Conservation (phyloP, 2,113 vertebrate genomes). For the Neotragus moschatus region DNA sequence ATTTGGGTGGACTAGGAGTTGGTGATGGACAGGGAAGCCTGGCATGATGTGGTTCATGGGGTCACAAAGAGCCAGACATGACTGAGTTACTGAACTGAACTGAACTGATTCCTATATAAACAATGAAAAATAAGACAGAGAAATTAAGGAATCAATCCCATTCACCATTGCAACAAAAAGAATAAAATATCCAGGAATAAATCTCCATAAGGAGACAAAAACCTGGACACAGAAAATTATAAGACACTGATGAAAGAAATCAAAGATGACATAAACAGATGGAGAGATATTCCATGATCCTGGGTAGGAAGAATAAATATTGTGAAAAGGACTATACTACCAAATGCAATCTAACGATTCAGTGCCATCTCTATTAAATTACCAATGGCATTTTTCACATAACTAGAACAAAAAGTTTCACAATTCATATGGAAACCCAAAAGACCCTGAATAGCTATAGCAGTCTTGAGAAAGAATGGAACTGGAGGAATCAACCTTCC, state of each 20-base stretch:
- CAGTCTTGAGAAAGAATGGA: not conserved
- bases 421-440: not conserved
- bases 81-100: too few relatives aligned
- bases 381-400: not conserved
- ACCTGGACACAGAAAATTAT: not conserved
- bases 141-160: not conserved
- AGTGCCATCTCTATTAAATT: not conserved
- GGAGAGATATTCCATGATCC: not conserved
- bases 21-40: too few relatives aligned
- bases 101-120: not conserved
- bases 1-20: too few relatives aligned
- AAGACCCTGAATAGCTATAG: not conserved
- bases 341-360: not conserved
- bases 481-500: not conserved
- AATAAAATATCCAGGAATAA: not conserved
- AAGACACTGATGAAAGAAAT: not conserved
- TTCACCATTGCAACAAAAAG: not conserved
- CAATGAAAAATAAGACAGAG: not conserved
- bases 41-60: too few relatives aligned
- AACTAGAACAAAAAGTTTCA: not conserved
- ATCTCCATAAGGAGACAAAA: not conserved
- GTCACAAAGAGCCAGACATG: rapidly evolving
- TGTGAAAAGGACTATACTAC: not conserved
- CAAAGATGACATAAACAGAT: not conserved
- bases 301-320: not conserved